Base-by-base conservation (phyloP, 2,888 invertebrate genomes). In the Zonitis immaculata region DNA sequence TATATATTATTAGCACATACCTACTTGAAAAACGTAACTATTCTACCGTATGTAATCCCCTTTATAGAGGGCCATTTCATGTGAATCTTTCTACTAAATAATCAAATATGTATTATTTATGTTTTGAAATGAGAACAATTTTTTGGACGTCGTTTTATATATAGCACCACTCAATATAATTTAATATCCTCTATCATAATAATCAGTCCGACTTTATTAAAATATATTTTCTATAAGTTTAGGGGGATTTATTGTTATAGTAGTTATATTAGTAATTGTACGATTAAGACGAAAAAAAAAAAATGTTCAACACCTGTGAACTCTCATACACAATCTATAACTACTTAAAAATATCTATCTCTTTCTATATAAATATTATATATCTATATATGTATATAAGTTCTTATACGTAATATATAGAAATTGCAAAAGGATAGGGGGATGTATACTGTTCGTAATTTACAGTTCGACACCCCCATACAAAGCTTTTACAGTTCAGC, bases 401-500 rank as follows among this genome's bases (percentile, higher is more conserved):
- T 27, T 46, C 47, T 49, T 44, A 46, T 51, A 45, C 22, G 32
- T n/a, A 12, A n/a, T n/a, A 20, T 28, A 28, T 47, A 42, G 14
- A 42, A 43, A 50, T 49, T 47, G 56, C 39, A 12, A 49, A 52
- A 50, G 44, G 50, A 25, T 46, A 52, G 52, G 49, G 50, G 49
- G n/a, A n/a, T n/a, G 51, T 43, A 49, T 52, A 52, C 58, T 61
- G 61, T 65, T 62, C 64, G 59, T 58, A 61, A 57, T 66, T 67
- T 65, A 65, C 67, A 65, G 63, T 66, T 64, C 67, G 60, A 63
- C 69, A 67, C 68, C 66, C 66, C 57, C 60, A 48, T 53, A 70
- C 67, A 70, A 70, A 66, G 66, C 67, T 64, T 66, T 69, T 63
- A 66, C 69, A 67, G 68, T 68, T 66, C 68, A 65, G 53, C 61